Conservation (phyloP, 2,888 invertebrate species). For the Plagodis dolabraria region DNA sequence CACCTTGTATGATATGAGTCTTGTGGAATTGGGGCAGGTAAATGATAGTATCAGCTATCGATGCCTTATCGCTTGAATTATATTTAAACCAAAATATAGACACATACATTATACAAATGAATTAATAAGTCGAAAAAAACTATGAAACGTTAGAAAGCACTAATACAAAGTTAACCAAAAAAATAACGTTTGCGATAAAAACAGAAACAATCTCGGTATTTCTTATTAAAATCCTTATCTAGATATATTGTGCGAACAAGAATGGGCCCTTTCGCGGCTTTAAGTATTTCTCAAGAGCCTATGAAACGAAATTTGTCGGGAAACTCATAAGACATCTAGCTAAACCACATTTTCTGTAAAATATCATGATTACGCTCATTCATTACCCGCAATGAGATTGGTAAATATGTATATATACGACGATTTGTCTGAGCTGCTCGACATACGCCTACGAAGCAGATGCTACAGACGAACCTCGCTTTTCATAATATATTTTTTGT, state of each 20-base stretch:
- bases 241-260: too few relatives aligned
- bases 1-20: constrained; percentile 5
- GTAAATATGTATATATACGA: constrained; percentile 17
- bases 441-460: constrained; percentile 37
- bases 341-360: constrained; percentile 12
- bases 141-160: too few relatives aligned
- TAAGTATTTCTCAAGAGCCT: constrained; percentile 6
- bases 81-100: too few relatives aligned
- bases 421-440: constrained; percentile 13
- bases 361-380: constrained; percentile 16
- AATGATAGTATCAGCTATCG: background rate
- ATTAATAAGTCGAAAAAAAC: too few relatives aligned
- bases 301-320: constrained; percentile 6
- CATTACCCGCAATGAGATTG: constrained; percentile 9
- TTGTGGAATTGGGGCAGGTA: constrained; percentile 10
- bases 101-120: too few relatives aligned
- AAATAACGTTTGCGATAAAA: too few relatives aligned
- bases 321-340: constrained; percentile 11
- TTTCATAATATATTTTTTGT: constrained; percentile 48
- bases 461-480: constrained; percentile 41
- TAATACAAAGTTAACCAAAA: too few relatives aligned
- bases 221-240: too few relatives aligned
- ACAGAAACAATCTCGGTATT: too few relatives aligned
- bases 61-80: background rate
- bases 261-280: too few relatives aligned